phyloP scores from a whole-genome alignment of 2,797 vertebrate genomes.

The Nothura maculosa region DNA sequence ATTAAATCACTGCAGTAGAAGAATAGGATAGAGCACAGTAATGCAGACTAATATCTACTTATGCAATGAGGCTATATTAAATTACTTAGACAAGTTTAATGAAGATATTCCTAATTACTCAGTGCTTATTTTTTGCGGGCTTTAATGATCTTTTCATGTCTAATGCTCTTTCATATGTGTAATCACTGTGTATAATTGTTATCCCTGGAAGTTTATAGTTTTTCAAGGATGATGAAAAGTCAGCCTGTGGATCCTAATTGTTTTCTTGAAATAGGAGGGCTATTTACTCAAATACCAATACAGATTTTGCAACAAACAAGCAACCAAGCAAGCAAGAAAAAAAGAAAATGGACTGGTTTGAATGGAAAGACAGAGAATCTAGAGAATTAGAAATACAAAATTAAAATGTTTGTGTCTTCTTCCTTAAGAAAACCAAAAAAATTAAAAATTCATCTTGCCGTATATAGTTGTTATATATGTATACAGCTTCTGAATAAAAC shows the following conservation, averaged over 20 bases:
- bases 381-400: background rate
- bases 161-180: background rate
- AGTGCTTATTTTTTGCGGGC: background rate
- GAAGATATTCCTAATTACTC: background rate
- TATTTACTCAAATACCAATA: background rate
- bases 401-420: background rate
- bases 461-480: background rate
- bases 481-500: background rate
- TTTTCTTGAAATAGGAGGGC: background rate
- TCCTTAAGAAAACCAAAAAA: background rate
- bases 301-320: background rate
- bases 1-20: background rate
- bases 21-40: background rate
- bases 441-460: rapidly evolving
- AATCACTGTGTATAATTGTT: rapidly evolving
- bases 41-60: background rate
- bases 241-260: background rate
- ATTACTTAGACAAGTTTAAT: background rate
- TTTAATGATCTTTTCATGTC: background rate
- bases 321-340: background rate
- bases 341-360: background rate
- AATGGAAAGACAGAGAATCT: background rate
- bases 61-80: background rate
- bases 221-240: background rate
- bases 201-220: background rate